Evolutionary conservation across 2,888 invertebrate genomes (phyloP).

Genomic region (Baccha elongata): DNA sequence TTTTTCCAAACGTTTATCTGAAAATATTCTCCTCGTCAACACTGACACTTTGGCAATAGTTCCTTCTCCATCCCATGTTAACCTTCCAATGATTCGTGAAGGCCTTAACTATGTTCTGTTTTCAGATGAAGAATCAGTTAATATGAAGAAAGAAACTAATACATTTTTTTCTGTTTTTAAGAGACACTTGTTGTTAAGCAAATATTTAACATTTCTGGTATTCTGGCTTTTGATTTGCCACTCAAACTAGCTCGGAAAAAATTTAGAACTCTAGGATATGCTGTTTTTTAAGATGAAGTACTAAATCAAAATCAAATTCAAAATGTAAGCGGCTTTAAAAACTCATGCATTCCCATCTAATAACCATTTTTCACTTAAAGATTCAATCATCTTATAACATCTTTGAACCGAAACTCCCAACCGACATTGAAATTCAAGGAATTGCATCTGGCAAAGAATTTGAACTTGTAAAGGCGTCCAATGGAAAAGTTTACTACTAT

Average conservation of each 20-base stretch:
- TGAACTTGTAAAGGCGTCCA: slow-evolving; percentile 90
- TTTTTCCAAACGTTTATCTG: slow-evolving; percentile 83
- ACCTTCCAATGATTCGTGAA: slow-evolving; percentile 79
- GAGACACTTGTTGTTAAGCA: slow-evolving; percentile 91
- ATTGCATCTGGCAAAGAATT: slow-evolving; percentile 96
- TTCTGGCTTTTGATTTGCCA: slow-evolving; percentile 85
- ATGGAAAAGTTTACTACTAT: slow-evolving; percentile 94
- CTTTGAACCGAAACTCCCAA: slow-evolving; percentile 84
- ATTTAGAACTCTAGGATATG: slow-evolving; percentile 89
- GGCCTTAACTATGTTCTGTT: slow-evolving; percentile 83
- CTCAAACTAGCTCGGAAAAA: slow-evolving; percentile 91
- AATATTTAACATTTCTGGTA: slow-evolving; percentile 83
- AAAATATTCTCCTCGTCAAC: slow-evolving; percentile 82
- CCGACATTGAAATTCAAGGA: slow-evolving; percentile 90
- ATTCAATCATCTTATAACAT: slow-evolving; percentile 84
- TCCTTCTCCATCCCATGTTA: slow-evolving; percentile 79
- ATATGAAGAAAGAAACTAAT: slow-evolving; percentile 82
- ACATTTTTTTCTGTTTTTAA: slow-evolving; percentile 81
- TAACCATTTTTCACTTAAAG: slow-evolving; percentile 75
- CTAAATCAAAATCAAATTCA: slow-evolving; percentile 82
- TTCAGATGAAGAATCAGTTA: slow-evolving; percentile 91
- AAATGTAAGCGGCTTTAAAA: slow-evolving; percentile 73
- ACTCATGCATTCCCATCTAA: not conserved
- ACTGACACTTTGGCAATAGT: slow-evolving; percentile 83
- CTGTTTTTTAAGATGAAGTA: slow-evolving; percentile 88